phyloP scores from a whole-genome alignment of 53 echinoderm and acorn worm genomes.

The Holothuria leucospilota region DNA sequence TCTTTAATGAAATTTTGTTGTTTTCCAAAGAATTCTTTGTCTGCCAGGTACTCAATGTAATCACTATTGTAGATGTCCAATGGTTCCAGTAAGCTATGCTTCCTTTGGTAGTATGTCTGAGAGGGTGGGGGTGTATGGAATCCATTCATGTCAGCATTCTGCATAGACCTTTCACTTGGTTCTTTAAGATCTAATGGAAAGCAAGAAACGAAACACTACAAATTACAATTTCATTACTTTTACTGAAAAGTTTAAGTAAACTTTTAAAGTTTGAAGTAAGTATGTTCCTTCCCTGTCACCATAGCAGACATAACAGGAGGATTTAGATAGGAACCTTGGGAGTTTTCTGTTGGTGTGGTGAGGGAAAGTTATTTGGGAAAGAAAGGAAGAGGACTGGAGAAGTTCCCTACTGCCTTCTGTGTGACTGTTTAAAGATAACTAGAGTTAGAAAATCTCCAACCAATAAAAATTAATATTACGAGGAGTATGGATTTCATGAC shows the following conservation, averaged over 20 bases:
- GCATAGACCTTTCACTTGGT: neutral
- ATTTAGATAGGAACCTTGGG: too few relatives aligned
- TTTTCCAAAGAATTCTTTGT: conserved; percentile 63
- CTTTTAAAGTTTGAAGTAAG: too few relatives aligned
- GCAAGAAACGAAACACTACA: neutral
- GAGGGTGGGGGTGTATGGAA: conserved; percentile 23
- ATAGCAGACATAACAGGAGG: too few relatives aligned
- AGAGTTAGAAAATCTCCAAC: too few relatives aligned
- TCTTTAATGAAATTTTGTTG: conserved; percentile 75
- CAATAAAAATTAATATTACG: too few relatives aligned
- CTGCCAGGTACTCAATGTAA: conserved; percentile 75
- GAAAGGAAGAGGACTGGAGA: too few relatives aligned
- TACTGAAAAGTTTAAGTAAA: neutral
- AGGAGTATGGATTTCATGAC: too few relatives aligned
- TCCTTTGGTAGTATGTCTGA: conserved; percentile 34
- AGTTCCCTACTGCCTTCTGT: too few relatives aligned
- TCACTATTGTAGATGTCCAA: conserved; percentile 86
- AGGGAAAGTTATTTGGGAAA: too few relatives aligned
- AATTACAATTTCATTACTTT: neutral
- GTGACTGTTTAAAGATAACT: too few relatives aligned
- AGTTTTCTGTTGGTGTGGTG: too few relatives aligned
- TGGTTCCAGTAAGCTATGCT: conserved; percentile 73
- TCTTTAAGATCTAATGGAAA: conserved; percentile 36
- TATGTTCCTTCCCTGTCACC: too few relatives aligned
- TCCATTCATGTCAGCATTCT: neutral